phyloP scores from a whole-genome alignment of 2,797 vertebrate species.

The Vireo griseus region DNA sequence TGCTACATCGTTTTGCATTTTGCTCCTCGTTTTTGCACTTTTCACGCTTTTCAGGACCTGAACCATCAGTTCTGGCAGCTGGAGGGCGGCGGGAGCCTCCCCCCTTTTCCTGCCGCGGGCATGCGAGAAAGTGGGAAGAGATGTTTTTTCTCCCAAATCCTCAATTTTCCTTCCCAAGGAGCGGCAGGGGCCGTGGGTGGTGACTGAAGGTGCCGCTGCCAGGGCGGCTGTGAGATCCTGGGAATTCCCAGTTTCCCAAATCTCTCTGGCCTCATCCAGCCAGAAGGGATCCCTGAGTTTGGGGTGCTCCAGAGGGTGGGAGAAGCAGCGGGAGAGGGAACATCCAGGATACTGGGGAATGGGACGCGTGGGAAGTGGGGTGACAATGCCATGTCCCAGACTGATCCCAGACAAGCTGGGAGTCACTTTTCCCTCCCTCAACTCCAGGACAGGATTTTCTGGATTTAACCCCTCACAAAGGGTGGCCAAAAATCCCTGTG shows the following conservation, averaged over 20 bases:
- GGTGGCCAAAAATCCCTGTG: background rate
- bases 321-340: background rate
- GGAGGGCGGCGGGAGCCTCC: background rate
- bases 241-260: background rate
- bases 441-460: background rate
- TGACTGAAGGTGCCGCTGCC: background rate
- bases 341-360: fast-evolving
- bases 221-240: background rate
- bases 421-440: background rate
- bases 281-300: background rate
- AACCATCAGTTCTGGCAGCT: background rate
- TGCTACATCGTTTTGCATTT: background rate
- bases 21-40: background rate
- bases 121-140: fast-evolving
- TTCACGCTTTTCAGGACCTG: slow-evolving; percentile 6
- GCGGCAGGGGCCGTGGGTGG: fast-evolving
- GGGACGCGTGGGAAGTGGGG: background rate
- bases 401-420: background rate
- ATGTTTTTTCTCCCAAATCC: background rate
- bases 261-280: background rate
- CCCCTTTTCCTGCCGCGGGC: background rate
- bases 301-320: background rate
- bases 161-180: fast-evolving
- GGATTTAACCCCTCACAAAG: background rate
- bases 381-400: background rate